Percentiles rank a stretch among this genome's conserved stretches.
phyloP scores from a whole-genome alignment of 2,888 invertebrate genomes.

The Dinocampus coccinellae region DNA sequence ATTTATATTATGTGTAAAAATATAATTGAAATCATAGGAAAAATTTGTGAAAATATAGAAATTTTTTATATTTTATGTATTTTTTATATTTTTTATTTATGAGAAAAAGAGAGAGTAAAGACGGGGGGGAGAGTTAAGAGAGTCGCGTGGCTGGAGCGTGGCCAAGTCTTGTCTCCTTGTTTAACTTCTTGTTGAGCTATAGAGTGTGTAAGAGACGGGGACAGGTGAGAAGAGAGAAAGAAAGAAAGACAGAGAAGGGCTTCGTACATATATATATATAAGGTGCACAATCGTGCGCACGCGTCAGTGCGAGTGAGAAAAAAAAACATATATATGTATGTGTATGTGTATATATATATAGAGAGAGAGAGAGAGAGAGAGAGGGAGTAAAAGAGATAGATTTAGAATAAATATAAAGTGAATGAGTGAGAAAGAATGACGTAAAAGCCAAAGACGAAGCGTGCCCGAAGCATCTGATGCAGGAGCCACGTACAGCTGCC shows the following conservation, averaged over 20 bases:
- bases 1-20: too few species aligned
- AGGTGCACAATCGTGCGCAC: constrained; percentile 28
- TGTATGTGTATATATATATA: background rate
- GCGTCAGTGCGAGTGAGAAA: constrained; percentile 28
- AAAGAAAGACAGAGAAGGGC: too few species aligned
- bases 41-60: background rate
- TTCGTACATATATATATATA: constrained; percentile 21
- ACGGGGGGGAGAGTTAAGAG: constrained; percentile 31
- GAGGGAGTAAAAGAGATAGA: constrained; percentile 21
- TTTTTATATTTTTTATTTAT: background rate
- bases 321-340: background rate
- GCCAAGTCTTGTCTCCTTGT: constrained; percentile 48
- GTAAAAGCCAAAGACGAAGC: constrained; percentile 31
- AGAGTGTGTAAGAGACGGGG: constrained; percentile 39
- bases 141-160: constrained; percentile 66
- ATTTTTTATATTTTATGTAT: background rate
- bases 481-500: constrained; percentile 45
- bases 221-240: constrained; percentile 43
- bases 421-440: constrained; percentile 28
- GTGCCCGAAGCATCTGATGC: constrained; percentile 35
- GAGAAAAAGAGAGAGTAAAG: background rate
- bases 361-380: too few species aligned
- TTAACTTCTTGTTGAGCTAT: constrained; percentile 38
- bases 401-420: constrained; percentile 25
- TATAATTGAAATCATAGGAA: too few species aligned